phyloP scores from a whole-genome alignment of 2,113 vertebrate species.

The Neolamprologus hecqui region DNA sequence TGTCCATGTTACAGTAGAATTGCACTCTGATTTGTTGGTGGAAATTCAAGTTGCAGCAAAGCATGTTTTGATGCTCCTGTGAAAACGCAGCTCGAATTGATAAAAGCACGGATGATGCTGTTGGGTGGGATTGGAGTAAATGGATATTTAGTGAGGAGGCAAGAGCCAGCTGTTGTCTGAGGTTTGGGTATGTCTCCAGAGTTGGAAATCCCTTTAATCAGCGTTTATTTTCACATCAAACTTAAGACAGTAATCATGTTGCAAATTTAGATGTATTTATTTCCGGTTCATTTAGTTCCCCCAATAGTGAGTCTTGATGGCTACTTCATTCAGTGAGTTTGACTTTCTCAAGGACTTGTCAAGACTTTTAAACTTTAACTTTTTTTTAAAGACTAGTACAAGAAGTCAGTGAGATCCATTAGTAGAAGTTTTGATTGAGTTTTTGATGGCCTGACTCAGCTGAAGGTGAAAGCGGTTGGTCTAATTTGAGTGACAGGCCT shows the following conservation, averaged over 20 bases:
- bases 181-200: constrained; percentile 24
- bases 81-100: background rate
- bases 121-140: background rate
- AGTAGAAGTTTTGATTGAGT: background rate
- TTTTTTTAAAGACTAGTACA: background rate
- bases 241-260: constrained; percentile 5
- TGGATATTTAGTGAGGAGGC: constrained; percentile 11
- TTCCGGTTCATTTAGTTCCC: constrained; percentile 38
- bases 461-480: constrained; percentile 10
- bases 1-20: background rate
- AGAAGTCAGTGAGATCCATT: background rate
- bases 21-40: background rate
- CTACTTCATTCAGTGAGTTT: background rate
- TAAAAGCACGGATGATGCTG: background rate
- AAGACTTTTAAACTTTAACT: background rate
- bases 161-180: constrained; percentile 38
- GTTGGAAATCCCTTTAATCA: constrained; percentile 48
- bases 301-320: constrained; percentile 21
- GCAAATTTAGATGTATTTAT: constrained; percentile 41
- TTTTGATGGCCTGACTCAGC: background rate
- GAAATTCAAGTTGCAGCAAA: background rate
- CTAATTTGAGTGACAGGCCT: constrained; percentile 45
- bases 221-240: constrained; percentile 54
- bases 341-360: constrained; percentile 3
- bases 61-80: constrained; percentile 14